phyloP scores from a whole-genome alignment of 2,113 vertebrate genomes.

The Clinocottus analis region DNA sequence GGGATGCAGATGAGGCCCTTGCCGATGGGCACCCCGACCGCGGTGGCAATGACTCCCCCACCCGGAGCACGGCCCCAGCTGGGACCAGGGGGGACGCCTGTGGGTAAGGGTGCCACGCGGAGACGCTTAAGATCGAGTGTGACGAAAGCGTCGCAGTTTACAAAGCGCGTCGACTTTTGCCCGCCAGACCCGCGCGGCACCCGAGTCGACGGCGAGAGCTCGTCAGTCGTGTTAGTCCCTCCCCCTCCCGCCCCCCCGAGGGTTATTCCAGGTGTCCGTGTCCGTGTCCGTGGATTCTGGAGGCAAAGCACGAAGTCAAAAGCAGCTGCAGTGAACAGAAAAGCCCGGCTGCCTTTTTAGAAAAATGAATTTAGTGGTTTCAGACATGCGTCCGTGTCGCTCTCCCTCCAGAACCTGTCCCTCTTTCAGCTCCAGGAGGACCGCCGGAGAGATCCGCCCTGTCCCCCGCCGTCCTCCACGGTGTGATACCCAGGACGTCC shows the following conservation, averaged over 20 bases:
- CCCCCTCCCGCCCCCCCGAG: too few species aligned
- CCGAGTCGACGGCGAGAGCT: not conserved
- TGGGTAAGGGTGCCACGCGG: slow-evolving; percentile 62
- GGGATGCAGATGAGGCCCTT: slow-evolving; percentile 87
- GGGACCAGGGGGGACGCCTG: slow-evolving; percentile 78
- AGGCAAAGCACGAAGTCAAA: slow-evolving; percentile 3
- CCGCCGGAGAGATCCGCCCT: slow-evolving; percentile 87
- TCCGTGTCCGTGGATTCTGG: not conserved
- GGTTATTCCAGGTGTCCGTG: too few species aligned
- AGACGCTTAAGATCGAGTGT: not conserved
- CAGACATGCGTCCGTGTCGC: not conserved
- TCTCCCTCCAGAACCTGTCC: slow-evolving; percentile 62
- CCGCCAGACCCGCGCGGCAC: too few species aligned
- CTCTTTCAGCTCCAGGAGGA: slow-evolving; percentile 88
- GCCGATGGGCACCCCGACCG: slow-evolving; percentile 70
- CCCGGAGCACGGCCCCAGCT: slow-evolving; percentile 64
- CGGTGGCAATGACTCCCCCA: slow-evolving; percentile 70
- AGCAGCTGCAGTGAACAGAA: not conserved
- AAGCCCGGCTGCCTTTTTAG: slow-evolving; percentile 6
- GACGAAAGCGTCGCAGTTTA: not conserved
- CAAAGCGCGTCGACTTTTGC: not conserved
- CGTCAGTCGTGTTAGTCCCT: too few species aligned
- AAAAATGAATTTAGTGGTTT: slow-evolving; percentile 19
- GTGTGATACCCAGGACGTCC: slow-evolving; percentile 83
- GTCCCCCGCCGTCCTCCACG: slow-evolving; percentile 65